These are phyloP conservation scores for Oncorhynchus clarkii DNA, from an alignment of 2,113 vertebrate species.

Conservation along the genomic window DNA sequence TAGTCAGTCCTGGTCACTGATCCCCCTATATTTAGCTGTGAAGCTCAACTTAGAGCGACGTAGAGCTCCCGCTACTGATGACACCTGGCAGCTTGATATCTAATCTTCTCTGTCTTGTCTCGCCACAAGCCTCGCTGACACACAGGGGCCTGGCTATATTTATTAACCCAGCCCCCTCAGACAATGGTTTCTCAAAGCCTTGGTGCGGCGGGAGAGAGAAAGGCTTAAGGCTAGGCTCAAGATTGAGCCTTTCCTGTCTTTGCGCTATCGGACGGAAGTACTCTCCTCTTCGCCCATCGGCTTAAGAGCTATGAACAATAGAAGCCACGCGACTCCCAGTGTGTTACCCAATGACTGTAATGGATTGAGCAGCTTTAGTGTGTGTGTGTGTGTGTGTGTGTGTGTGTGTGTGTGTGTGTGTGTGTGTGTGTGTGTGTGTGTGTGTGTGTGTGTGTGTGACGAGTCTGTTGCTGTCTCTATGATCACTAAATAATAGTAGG, in stretches of 20 bases:
- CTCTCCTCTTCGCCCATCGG: not conserved
- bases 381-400: no score
- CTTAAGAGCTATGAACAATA: not conserved
- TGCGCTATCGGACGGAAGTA: not conserved
- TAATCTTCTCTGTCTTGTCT: conserved; percentile 45
- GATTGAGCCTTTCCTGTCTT: conserved; percentile 26
- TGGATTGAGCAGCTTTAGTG: not conserved
- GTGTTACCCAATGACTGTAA: conserved; percentile 2
- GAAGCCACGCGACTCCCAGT: not conserved
- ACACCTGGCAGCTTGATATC: conserved; percentile 45
- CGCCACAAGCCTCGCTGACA: conserved; percentile 24
- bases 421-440: no score
- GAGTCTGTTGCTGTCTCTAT: no score
- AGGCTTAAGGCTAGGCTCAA: not conserved
- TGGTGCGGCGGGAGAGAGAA: not conserved
- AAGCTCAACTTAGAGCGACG: conserved; percentile 31
- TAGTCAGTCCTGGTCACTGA: conserved; percentile 31
- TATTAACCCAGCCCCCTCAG: conserved; percentile 18
- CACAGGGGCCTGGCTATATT: conserved; percentile 40
- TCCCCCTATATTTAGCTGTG: conserved; percentile 49
- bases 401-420: no score
- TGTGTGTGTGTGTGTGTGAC: no score
- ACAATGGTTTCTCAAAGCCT: conserved; percentile 53
- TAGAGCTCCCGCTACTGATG: conserved; percentile 31
- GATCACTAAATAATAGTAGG: not conserved